Conservation (phyloP, 2,888 invertebrate genomes). For the Unio pictorum region DNA sequence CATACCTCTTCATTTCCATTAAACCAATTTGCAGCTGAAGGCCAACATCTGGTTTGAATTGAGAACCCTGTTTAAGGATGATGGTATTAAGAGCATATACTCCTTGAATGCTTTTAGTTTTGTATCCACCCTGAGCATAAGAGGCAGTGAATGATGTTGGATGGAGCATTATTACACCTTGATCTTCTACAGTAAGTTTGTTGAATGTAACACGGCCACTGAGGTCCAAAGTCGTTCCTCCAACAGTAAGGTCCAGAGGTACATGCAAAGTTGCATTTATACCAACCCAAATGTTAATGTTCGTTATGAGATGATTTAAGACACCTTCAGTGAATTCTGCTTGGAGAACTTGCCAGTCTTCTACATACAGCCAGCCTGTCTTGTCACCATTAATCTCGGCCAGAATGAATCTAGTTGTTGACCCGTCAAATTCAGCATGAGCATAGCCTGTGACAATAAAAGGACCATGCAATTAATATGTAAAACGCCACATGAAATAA, state of each 20-base stretch:
- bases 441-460: slow-evolving; percentile 43
- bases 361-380: slow-evolving; percentile 44
- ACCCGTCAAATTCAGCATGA: slow-evolving; percentile 29
- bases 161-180: slow-evolving; percentile 36
- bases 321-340: slow-evolving; percentile 51
- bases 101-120: slow-evolving; percentile 32
- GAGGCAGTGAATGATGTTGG: slow-evolving; percentile 44
- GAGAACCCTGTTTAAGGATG: slow-evolving; percentile 43
- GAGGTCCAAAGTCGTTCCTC: slow-evolving; percentile 39
- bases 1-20: slow-evolving; percentile 52
- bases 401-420: slow-evolving; percentile 28
- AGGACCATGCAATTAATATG: neutral
- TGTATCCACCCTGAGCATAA: slow-evolving; percentile 42
- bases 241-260: slow-evolving; percentile 48
- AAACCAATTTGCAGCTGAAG: slow-evolving; percentile 37
- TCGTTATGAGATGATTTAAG: slow-evolving; percentile 30
- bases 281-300: slow-evolving; percentile 45
- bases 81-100: slow-evolving; percentile 38
- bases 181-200: slow-evolving; percentile 47
- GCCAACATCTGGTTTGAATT: slow-evolving; percentile 36
- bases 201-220: slow-evolving; percentile 52
- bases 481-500: too few species aligned
- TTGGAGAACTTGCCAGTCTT: slow-evolving; percentile 36
- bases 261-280: slow-evolving; percentile 46
- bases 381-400: slow-evolving; percentile 45